Evolutionary conservation across 2,888 invertebrate genomes (phyloP).

Genomic region (Thelaira solivaga): DNA sequence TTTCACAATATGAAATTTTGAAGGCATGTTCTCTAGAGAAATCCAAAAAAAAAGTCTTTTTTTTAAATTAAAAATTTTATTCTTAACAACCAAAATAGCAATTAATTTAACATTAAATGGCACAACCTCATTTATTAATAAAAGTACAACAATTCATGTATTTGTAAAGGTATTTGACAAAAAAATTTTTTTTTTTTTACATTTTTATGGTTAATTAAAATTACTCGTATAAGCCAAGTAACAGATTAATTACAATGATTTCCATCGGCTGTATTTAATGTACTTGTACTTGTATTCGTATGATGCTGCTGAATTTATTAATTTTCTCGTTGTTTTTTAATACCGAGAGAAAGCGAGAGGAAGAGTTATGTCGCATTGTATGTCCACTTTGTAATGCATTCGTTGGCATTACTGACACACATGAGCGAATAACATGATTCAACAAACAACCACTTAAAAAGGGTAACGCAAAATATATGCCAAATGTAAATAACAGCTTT

Average conservation of each 20-base stretch:
- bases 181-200: not conserved
- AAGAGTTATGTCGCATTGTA: slow-evolving; percentile 4
- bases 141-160: not conserved
- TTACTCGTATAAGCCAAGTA: slow-evolving; percentile 44
- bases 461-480: too few relatives aligned
- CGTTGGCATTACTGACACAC: slow-evolving; percentile 5
- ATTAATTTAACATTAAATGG: not conserved
- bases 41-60: too few relatives aligned
- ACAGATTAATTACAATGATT: slow-evolving; percentile 35
- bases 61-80: too few relatives aligned
- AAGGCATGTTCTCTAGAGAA: too few relatives aligned
- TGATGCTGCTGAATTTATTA: not conserved
- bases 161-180: not conserved
- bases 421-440: slow-evolving; percentile 32
- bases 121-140: not conserved
- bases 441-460: slow-evolving; percentile 12
- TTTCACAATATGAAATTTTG: too few relatives aligned
- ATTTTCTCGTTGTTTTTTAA: not conserved
- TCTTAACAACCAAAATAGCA: not conserved
- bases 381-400: slow-evolving; percentile 23
- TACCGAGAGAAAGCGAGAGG: not conserved
- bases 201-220: slow-evolving; percentile 37
- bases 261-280: not conserved
- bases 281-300: not conserved
- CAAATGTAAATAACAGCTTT: too few relatives aligned